Percentiles rank a stretch among this genome's conserved stretches.
Conservation (phyloP, 2,797 vertebrate genomes). For the Phoeniculus purpureus region DNA sequence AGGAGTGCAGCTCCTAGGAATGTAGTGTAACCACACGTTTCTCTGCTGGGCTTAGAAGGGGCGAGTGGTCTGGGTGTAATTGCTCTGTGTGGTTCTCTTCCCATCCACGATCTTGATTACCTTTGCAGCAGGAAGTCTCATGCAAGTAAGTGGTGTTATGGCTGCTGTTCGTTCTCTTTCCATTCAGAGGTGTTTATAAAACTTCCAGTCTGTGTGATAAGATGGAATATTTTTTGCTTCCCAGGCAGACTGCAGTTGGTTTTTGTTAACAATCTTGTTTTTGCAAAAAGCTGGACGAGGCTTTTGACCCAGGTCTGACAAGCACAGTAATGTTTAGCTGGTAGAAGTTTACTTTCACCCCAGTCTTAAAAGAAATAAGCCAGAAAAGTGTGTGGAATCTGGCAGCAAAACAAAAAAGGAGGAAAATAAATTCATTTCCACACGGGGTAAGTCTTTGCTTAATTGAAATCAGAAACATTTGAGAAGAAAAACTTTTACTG, state of each 20-base stretch:
- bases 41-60: not conserved
- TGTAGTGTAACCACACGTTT: not conserved
- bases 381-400: not conserved
- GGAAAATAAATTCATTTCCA: constrained; percentile 14
- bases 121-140: not conserved
- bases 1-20: not conserved
- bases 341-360: not conserved
- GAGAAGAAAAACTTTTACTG: not conserved
- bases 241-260: not conserved
- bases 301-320: not conserved
- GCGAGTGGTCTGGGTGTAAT: fast-evolving
- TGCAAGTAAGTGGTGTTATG: not conserved
- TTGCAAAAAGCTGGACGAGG: not conserved
- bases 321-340: not conserved
- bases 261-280: not conserved
- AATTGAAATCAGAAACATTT: not conserved
- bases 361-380: not conserved
- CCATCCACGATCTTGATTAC: not conserved
- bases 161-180: not conserved
- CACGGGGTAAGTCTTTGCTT: not conserved
- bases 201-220: not conserved
- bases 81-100: not conserved
- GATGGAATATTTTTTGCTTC: not conserved
- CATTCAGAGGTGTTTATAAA: not conserved
- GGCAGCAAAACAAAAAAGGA: not conserved